These are phyloP conservation scores for Berghia stephanieae DNA, from an alignment of 1,140 invertebrate species.

Conservation along the genomic window DNA sequence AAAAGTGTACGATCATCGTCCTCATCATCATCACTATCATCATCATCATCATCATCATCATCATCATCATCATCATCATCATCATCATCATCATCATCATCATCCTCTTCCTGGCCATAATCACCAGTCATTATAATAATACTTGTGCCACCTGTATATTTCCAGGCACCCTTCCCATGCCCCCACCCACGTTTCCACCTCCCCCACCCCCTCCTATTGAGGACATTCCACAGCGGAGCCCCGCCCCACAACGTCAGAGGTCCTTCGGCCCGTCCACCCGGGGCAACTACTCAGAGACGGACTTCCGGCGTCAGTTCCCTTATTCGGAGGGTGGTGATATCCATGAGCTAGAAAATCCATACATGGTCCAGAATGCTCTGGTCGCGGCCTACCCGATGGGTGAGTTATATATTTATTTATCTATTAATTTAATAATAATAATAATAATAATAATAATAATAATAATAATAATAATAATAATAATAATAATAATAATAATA, in stretches of 20 bases:
- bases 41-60: constrained; percentile 12
- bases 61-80: constrained; percentile 4
- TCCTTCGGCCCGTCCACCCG: constrained; percentile 56
- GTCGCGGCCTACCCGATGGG: constrained; percentile 84
- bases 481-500: no score
- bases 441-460: no score
- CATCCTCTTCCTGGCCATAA: no score
- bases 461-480: no score
- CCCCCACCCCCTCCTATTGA: constrained; percentile 62
- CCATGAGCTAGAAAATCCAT: constrained; percentile 83
- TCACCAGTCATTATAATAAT: no score
- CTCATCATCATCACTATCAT: no score
- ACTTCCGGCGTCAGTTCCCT: constrained; percentile 39
- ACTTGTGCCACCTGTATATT: no score
- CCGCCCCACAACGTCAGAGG: constrained; percentile 41
- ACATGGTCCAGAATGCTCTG: constrained; percentile 86
- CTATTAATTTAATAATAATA: no score
- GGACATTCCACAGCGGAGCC: constrained; percentile 61
- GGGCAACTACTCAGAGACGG: constrained; percentile 59
- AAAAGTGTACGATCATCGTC: no score
- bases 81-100: no score
- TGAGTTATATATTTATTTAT: constrained; percentile 60
- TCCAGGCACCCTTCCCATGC: constrained; percentile 41
- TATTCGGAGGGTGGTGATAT: constrained; percentile 76
- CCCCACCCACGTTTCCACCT: constrained; percentile 51